Conservation (phyloP, 1,140 invertebrate species). For the Copidosoma floridanum region DNA sequence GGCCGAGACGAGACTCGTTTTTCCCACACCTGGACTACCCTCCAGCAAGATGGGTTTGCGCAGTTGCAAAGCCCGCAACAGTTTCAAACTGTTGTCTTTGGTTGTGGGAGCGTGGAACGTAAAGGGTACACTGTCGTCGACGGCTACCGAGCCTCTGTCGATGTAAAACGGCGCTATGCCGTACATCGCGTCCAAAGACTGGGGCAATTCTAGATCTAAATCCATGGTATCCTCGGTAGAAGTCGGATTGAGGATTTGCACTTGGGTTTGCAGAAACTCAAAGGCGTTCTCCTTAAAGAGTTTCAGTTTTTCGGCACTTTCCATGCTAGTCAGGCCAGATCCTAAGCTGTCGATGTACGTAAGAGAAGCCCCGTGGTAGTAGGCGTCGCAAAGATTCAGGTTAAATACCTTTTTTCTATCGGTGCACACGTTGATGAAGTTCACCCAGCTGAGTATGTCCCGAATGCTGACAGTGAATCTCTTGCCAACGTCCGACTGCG, state of each 20-base stretch:
- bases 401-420: constrained; percentile 37
- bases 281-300: constrained; percentile 56
- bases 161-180: constrained; percentile 75
- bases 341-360: constrained; percentile 91
- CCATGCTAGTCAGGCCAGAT: constrained; percentile 64
- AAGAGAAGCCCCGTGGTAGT: constrained; percentile 85
- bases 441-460: constrained; percentile 90
- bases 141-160: constrained; percentile 49
- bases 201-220: not conserved
- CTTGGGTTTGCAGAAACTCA: constrained; percentile 57
- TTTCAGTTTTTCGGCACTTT: constrained; percentile 56
- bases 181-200: constrained; percentile 51
- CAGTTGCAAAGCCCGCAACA: constrained; percentile 86
- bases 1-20: constrained; percentile 92
- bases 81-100: constrained; percentile 75
- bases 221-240: constrained; percentile 21
- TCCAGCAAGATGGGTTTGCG: constrained; percentile 92
- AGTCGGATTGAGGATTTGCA: constrained; percentile 35
- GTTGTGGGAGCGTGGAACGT: constrained; percentile 83
- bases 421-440: constrained; percentile 79
- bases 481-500: constrained; percentile 70
- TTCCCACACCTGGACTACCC: constrained; percentile 97
- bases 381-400: constrained; percentile 64
- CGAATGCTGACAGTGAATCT: constrained; percentile 85
- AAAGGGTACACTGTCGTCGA: constrained; percentile 55